These are phyloP conservation scores for Bugulina stolonifera DNA, from an alignment of 2,888 invertebrate species.

Conservation along the genomic window DNA sequence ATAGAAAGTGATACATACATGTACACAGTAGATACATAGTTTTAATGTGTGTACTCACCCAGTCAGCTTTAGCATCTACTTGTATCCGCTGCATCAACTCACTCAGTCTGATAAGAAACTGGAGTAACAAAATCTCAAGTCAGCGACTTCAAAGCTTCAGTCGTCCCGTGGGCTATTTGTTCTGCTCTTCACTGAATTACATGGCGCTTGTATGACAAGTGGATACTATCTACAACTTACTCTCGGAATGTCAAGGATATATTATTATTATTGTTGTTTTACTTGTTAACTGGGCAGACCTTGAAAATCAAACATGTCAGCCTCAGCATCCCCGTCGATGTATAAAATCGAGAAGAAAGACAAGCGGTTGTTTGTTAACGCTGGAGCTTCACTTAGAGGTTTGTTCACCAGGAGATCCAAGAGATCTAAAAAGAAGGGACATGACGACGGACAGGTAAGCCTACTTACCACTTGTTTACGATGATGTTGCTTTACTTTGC, in stretches of 20 bases:
- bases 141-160: constrained; percentile 2
- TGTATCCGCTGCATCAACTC: too few relatives aligned
- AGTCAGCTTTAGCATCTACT: too few relatives aligned
- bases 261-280: not conserved
- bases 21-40: too few relatives aligned
- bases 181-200: not conserved
- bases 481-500: too few relatives aligned
- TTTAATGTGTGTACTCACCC: too few relatives aligned
- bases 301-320: not conserved
- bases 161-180: constrained; percentile 2
- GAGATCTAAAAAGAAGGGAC: constrained; percentile 17
- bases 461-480: not conserved
- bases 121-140: not conserved
- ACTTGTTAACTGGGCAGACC: not conserved
- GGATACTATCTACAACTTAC: not conserved
- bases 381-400: constrained; percentile 17
- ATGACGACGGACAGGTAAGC: constrained; percentile 17
- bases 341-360: constrained; percentile 26
- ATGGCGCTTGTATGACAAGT: not conserved
- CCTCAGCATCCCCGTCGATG: not conserved
- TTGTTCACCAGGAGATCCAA: constrained; percentile 11
- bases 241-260: not conserved
- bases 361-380: constrained; percentile 25
- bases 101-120: too few relatives aligned
- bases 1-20: too few relatives aligned